These are phyloP conservation scores for Hafferia zeledoni DNA, from an alignment of 2,797 vertebrate species.

Conservation along the genomic window DNA sequence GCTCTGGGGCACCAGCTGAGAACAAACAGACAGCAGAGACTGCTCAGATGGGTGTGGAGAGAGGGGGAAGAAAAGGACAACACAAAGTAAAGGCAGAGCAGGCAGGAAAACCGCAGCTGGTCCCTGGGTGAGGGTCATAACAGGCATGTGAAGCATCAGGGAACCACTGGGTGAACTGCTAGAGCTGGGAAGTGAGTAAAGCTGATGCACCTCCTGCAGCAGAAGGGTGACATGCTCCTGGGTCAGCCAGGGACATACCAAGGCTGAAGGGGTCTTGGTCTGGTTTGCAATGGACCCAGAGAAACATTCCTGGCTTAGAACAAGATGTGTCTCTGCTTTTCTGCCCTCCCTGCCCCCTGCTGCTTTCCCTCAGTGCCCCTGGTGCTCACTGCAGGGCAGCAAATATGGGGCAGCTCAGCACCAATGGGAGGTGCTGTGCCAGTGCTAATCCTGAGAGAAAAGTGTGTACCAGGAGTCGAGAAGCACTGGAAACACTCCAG, in stretches of 20 bases:
- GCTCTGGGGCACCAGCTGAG: not conserved
- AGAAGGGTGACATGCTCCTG: too few species aligned
- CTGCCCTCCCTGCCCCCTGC: not conserved
- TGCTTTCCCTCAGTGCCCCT: too few species aligned
- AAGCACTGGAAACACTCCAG: not conserved
- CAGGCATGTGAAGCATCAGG: not conserved
- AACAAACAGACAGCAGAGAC: not conserved
- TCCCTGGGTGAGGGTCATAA: rapidly evolving
- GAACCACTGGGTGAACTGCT: not conserved
- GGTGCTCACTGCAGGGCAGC: too few species aligned
- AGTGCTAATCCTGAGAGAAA: rapidly evolving
- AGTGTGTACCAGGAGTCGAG: too few species aligned
- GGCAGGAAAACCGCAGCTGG: not conserved
- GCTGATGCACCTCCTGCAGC: not conserved
- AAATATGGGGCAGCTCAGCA: too few species aligned
- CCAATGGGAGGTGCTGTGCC: rapidly evolving
- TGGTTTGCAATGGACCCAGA: not conserved
- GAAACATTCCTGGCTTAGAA: rapidly evolving
- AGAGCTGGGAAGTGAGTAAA: not conserved
- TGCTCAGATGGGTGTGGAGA: not conserved
- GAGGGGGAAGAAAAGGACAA: not conserved
- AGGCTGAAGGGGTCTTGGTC: not conserved
- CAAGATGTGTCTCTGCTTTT: rapidly evolving
- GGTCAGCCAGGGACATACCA: too few species aligned
- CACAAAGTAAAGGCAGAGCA: not conserved